Base-by-base conservation (phyloP, 2,797 vertebrate species). In the Sciurus vulgaris region DNA sequence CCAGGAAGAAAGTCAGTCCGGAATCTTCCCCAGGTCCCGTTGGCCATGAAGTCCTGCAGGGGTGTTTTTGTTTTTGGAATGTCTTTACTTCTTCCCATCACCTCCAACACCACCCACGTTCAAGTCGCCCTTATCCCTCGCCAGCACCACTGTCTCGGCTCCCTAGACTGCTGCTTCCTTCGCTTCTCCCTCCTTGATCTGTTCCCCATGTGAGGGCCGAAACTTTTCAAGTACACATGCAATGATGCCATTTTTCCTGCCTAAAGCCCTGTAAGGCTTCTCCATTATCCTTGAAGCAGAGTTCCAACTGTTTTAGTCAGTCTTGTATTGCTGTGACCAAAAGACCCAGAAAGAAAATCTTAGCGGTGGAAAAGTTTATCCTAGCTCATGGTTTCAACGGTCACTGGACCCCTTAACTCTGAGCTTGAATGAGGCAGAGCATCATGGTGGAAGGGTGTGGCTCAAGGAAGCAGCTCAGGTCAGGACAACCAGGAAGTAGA, bases 41-140 rank as follows among this genome's bases (percentile, higher is more conserved):
- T 35, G 28, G 10, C 22, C 63, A 26, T 79, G 67, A 20, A n/a
- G 7, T 73, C 61, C 54, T 56, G 38, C 9, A 26, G 30, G 24
- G 12, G 17, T 33, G 4, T 1, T 1, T 2, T 3, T 13, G 0
- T 1, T 2, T 41, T 61, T 7, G 0, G n/a, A 33, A 61, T 73
- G 17, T 59, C 79, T 74, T 61, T 41, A 11, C 41, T 41, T 44
- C 2, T 28, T 11, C 3, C 74, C 24, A 7, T 74, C 38, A 26
- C 10, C 13, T 54, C 12, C 2, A 9, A 6, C 24, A 65, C 35
- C 17, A 3, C 14, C 22, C 65, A 59, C 10, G 1, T 54, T 69
- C 22, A 6, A 18, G 14, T 69, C 33, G 30, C 8, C 38, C 91
- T 33, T 17, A 3, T 79, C 89, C 73, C 10, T 77, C 41, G 18